Evolutionary conservation across 2,888 invertebrate genomes (phyloP), one percentile per base, ranked within the genome.

Genomic region (Aphidius colemani): DNA sequence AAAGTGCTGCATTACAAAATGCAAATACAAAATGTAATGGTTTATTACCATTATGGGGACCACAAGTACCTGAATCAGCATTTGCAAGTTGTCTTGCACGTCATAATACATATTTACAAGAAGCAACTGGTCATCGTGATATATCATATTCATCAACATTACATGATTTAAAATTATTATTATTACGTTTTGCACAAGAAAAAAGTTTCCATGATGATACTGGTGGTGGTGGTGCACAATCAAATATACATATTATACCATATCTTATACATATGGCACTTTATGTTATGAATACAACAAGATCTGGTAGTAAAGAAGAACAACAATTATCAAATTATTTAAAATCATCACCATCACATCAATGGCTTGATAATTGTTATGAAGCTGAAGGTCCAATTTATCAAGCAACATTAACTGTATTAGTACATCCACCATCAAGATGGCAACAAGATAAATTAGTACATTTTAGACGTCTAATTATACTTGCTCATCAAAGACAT

Each of bases 11-110:
- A 6, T 85, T 99, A 50, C 98, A 98, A 84, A 99, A 99, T 83
- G 97, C 97, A 1, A 98, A 98, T 78, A 98, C 98, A 0, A 92
- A 94, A 70, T 98, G 98, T 84, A 99, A 99, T 83, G 98, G 98
- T 0, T 84, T 99, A 67, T 85, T 98, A 71, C 98, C 99, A 1
- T 85, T 99, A 56, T 98, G 98, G 96, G 98, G 98, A 0, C 96
- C 97, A 7, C 92, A 94, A 75, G 95, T 96, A 7, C 91, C 94
- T 0, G 96, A 96, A 81, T 92, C 95, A 0, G 93, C 94, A 0
- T 97, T 96, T 82, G 96, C 96, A 1, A 94, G 93, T 73, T 96
- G 96, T 74, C 87, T 98, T 67, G 96, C 96, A 0, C 88, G 96
- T 66, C 97, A 94, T 82, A 94, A 94, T 75, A 92, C 93, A 0